Base-by-base conservation (phyloP, 2,113 vertebrate species). In the Osmerus mordax region DNA sequence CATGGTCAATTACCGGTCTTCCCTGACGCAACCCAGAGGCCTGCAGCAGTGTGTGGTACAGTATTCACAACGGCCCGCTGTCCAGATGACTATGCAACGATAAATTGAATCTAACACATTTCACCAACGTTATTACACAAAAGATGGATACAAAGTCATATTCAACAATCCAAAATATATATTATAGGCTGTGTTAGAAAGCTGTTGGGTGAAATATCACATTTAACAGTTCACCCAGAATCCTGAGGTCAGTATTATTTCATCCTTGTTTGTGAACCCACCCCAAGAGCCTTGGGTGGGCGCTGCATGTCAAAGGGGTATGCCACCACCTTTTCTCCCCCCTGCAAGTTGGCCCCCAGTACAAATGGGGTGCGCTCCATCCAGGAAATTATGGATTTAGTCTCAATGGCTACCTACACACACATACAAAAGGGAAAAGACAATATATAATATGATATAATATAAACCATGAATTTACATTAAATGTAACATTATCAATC, bases 321-420 rank as follows among this genome's bases (percentile, higher is more conserved):
- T 4, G 97, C 94, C 60, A 98, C 96, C 8, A 99, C 74, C 71
- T 91, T 83, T 86, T 99, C 97, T 0, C 97, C 97, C 0, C 96
- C 96, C 3, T 98, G 97, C 65, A 99, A 83, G 86, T 99, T 99
- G 19, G 95, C 97, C 63, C 97, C 96, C 83, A 99, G 87, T 56
- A 99, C 97, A 0, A 99, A 99, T 51, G 95, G 95, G 82, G 93
- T 88, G 89, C 89, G 95, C 77, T 96, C 92, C 97, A 99, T 98
- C 97, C 97, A 99, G 0, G 92, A 89, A 67, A 99, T 94, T 83
- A 99, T 88, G 25, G 96, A 95, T 54, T 88, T 93, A 0, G 96
- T 97, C 84, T 99, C 97, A 47, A 92, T 87, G 0, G 95, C 96
- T 76, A 97, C 90, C 97, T 99, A 36, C 60, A 64, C 14, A 47